These are phyloP conservation scores for Glomeris marginata DNA, from an alignment of 2,888 invertebrate species.

Conservation along the genomic window DNA sequence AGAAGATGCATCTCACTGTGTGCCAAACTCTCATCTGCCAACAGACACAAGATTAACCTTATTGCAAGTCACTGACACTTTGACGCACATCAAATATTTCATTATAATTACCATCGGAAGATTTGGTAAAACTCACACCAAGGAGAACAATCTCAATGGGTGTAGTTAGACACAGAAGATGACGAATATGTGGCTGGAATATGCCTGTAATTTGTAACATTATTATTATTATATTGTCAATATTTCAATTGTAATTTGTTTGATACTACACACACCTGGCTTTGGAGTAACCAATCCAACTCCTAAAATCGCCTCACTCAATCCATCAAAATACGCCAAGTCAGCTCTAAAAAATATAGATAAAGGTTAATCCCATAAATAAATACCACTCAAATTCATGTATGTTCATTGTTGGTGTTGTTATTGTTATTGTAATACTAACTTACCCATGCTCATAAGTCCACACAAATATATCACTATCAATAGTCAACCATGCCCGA, in stretches of 20 bases:
- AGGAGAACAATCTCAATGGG: conserved; percentile 83
- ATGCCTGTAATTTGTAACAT: conserved; percentile 41
- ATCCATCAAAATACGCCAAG: conserved; percentile 90
- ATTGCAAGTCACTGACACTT: neutral
- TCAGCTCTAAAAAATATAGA: conserved; percentile 47
- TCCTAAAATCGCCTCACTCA: conserved; percentile 84
- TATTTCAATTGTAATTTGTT: no score
- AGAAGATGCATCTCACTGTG: conserved; percentile 65
- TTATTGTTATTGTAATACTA: conserved; percentile 5
- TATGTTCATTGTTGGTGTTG: conserved; percentile 3
- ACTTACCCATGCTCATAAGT: conserved; percentile 74
- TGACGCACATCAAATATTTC: neutral
- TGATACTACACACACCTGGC: conserved; percentile 28
- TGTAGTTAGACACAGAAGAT: conserved; percentile 82
- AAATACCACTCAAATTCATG: neutral
- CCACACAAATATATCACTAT: conserved; percentile 97
- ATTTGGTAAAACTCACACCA: conserved; percentile 44
- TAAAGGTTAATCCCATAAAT: conserved; percentile 1
- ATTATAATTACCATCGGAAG: conserved; percentile 19
- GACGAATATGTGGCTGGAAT: conserved; percentile 78
- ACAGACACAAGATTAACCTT: neutral
- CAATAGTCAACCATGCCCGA: conserved; percentile 92
- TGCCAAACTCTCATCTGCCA: neutral
- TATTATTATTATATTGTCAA: no score
- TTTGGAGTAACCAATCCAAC: conserved; percentile 79